These are phyloP conservation scores for Labroides dimidiatus DNA, from an alignment of 2,797 vertebrate genomes.

Conservation along the genomic window DNA sequence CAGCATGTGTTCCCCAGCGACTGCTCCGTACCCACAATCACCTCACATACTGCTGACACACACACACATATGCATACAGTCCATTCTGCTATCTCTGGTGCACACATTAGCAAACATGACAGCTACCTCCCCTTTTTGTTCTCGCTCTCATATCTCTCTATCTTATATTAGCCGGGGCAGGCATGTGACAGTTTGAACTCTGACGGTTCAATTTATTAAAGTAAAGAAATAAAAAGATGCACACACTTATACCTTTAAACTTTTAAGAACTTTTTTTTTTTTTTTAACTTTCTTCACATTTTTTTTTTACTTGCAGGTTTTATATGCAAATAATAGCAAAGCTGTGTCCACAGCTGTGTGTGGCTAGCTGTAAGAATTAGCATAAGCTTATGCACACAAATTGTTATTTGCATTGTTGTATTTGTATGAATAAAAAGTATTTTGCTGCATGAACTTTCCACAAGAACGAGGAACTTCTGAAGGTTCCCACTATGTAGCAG, in stretches of 20 bases:
- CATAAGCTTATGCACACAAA: too few species aligned
- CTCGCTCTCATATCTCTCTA: conserved; percentile 19
- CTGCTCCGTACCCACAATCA: conserved; percentile 27
- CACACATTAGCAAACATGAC: conserved; percentile 43
- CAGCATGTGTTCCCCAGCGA: conserved; percentile 42
- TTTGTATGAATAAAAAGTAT: too few species aligned
- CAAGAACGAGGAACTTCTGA: too few species aligned
- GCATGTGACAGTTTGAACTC: conserved; percentile 21
- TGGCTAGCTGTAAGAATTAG: neutral
- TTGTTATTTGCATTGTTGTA: too few species aligned
- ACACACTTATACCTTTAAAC: neutral
- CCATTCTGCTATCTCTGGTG: conserved; percentile 17
- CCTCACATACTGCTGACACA: conserved; percentile 13
- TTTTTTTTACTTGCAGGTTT: neutral
- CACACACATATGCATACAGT: conserved; percentile 11
- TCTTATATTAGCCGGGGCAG: conserved; percentile 29
- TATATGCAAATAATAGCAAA: neutral
- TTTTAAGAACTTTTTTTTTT: neutral
- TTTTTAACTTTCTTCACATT: too few species aligned
- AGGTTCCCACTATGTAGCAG: too few species aligned
- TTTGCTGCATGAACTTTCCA: too few species aligned
- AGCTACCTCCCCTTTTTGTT: conserved; percentile 30
- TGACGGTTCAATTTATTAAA: conserved; percentile 12
- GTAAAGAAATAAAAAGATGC: neutral
- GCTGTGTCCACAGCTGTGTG: neutral